Evolutionary conservation across 2,888 invertebrate species (phyloP).

Genomic region (Pilophorus perplexus): DNA sequence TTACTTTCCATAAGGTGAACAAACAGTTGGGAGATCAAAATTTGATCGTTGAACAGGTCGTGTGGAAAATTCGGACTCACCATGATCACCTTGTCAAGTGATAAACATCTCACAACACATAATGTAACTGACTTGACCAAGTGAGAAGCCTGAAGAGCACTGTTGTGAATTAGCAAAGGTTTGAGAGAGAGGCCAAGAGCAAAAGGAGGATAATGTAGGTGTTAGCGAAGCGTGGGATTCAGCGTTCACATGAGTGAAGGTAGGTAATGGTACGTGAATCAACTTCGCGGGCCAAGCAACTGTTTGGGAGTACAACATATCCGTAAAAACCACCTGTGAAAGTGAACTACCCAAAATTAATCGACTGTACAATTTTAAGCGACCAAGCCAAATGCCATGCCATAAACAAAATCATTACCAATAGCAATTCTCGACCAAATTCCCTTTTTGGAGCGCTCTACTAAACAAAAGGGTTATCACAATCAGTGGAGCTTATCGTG

Average conservation of each 20-base stretch:
- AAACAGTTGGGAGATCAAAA: too few species aligned
- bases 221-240: slow-evolving; percentile 19
- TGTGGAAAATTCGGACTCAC: too few species aligned
- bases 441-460: slow-evolving; percentile 20
- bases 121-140: neutral
- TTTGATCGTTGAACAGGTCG: too few species aligned
- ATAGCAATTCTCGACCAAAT: too few species aligned
- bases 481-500: slow-evolving; percentile 26
- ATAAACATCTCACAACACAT: too few species aligned
- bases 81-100: too few species aligned
- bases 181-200: slow-evolving; percentile 16
- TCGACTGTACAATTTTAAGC: neutral
- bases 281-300: too few species aligned
- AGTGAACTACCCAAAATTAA: neutral
- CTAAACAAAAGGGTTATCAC: slow-evolving; percentile 29
- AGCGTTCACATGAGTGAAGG: neutral
- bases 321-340: slow-evolving; percentile 21
- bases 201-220: slow-evolving; percentile 14
- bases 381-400: neutral
- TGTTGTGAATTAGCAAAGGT: neutral
- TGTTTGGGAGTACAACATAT: too few species aligned
- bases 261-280: neutral
- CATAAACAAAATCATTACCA: too few species aligned
- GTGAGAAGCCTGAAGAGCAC: neutral
- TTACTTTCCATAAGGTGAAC: too few species aligned